phyloP scores from a whole-genome alignment of 2,888 invertebrate species.

The Drosophila anceps region DNA sequence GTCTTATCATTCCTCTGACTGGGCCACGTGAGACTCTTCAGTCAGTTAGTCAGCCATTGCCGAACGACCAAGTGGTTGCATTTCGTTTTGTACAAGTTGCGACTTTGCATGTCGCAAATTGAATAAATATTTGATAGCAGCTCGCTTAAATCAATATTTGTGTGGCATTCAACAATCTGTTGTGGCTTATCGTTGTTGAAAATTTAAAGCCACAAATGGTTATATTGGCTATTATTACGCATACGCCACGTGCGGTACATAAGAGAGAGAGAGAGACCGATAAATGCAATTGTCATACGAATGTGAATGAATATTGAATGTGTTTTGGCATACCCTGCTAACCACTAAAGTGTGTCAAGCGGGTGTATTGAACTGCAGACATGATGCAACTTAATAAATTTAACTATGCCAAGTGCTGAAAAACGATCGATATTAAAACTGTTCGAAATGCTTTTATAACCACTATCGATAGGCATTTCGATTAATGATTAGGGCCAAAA shows the following conservation, averaged over 20 bases:
- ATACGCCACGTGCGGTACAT: constrained; percentile 67
- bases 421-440: not conserved
- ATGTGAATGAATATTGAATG: constrained; percentile 41
- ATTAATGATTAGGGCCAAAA: not conserved
- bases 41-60: too few species aligned
- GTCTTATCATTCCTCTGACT: constrained; percentile 11
- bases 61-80: constrained; percentile 3
- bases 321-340: constrained; percentile 15
- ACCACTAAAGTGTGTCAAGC: constrained; percentile 16
- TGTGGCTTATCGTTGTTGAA: constrained; percentile 34
- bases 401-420: not conserved
- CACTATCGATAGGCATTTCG: not conserved
- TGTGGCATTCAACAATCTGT: constrained; percentile 59
- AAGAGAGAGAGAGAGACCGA: constrained; percentile 7
- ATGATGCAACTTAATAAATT: not conserved
- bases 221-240: constrained; percentile 65
- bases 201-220: constrained; percentile 47
- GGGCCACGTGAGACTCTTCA: constrained; percentile 5
- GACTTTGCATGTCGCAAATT: constrained; percentile 33
- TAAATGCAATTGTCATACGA: constrained; percentile 38
- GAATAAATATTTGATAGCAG: constrained; percentile 37
- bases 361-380: constrained; percentile 8
- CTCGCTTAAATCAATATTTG: constrained; percentile 22
- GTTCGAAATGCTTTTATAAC: not conserved
- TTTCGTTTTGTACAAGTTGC: constrained; percentile 20